Base-by-base conservation (phyloP, 2,797 vertebrate genomes). In the Paramormyrops hopkinsi region DNA sequence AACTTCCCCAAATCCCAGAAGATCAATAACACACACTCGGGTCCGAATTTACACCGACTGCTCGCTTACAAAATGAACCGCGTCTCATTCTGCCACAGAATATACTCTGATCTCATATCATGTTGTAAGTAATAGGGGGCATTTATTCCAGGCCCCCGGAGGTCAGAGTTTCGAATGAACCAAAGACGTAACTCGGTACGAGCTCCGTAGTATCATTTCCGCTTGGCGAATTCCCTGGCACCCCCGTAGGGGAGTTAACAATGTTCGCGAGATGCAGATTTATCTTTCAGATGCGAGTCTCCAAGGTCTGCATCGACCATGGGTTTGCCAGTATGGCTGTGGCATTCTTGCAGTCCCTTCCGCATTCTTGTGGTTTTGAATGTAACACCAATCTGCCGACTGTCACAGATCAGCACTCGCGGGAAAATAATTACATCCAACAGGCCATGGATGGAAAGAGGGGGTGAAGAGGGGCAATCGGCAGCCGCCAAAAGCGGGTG, bases 401-500 rank as follows among this genome's bases (percentile, higher is more conserved):
- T 41, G 41, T 33, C 54, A 62, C 37, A 62, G 33, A 88, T 53
- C 54, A 2, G 82, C 82, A 37, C 86, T 48, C n/a, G 2, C 19
- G 14, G 41, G 86, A 65, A 88, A 62, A 85, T 76, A 65, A 62
- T 33, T 11, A 53, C 44, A 22, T 12, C 59, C 29, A 59, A 73
- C 33, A 11, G 46, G 9, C 33, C 41, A 37, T 12, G 33, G 83
- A 85, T 65, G 88, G 88, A 89, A 89, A 69, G 44, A 19, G 53
- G 25, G 25, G 25, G 29, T 4, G 4, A n/a, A 0, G 4, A 11
- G 54, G 29, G 41, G 37, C 51, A 22, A 44, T 6, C 37, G 25
- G 65, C 51, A 44, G 59, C 19, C 41, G 44, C 54, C 82, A 50
- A 93, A 33, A 91, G 89, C 85, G 48, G 90, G 94, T 93, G 91